A percentile compares a stretch with the other conserved stretches of the same genome.
These are phyloP conservation scores for Crenuchus spilurus DNA, from an alignment of 2,797 vertebrate species.

Conservation along the genomic window DNA sequence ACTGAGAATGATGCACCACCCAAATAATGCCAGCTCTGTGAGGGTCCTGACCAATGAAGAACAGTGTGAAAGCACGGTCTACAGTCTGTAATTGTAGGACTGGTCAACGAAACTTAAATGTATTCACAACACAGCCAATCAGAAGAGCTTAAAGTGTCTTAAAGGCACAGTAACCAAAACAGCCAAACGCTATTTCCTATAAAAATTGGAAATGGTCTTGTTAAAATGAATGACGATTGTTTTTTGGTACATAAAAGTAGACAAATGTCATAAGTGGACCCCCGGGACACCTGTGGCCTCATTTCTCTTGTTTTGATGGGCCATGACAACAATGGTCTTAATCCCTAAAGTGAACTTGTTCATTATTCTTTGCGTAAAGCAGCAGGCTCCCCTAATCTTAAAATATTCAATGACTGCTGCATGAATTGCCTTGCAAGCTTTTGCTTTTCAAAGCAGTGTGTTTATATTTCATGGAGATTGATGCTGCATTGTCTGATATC, in stretches of 20 bases:
- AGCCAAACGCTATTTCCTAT: too few relatives aligned
- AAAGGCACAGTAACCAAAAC: too few relatives aligned
- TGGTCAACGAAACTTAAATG: too few relatives aligned
- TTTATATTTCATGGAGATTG: conserved; percentile 40
- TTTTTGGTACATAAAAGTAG: not conserved
- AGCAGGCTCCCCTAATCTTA: conserved; percentile 9
- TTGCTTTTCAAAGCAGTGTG: conserved; percentile 24
- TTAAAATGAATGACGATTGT: too few relatives aligned
- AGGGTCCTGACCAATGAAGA: too few relatives aligned
- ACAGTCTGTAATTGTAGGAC: too few relatives aligned
- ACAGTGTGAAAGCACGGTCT: too few relatives aligned
- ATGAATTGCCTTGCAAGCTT: conserved; percentile 15
- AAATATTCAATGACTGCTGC: conserved; percentile 24
- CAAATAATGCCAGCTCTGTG: too few relatives aligned
- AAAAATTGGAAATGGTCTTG: too few relatives aligned
- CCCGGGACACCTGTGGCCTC: not conserved
- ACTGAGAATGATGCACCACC: too few relatives aligned
- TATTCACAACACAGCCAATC: too few relatives aligned
- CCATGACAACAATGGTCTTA: not conserved
- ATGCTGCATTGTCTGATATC: conserved; percentile 16
- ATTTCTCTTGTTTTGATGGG: not conserved
- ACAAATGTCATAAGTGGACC: not conserved
- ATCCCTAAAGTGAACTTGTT: not conserved
- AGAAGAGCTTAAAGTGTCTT: too few relatives aligned
- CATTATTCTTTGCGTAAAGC: conserved; percentile 8